Base-by-base conservation (phyloP, 1,140 invertebrate genomes). In the Babylonia areolata region DNA sequence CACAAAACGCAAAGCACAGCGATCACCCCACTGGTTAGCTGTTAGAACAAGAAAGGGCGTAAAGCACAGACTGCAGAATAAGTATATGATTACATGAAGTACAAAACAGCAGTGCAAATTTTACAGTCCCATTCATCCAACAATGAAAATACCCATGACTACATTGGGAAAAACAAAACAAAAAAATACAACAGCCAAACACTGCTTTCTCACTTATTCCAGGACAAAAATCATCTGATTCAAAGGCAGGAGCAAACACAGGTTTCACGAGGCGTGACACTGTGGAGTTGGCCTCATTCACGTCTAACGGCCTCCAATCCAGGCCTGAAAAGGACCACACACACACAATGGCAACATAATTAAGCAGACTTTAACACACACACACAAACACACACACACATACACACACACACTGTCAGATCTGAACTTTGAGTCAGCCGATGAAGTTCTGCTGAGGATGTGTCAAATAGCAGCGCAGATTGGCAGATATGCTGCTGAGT, bases 181-280 rank as follows among this genome's bases (percentile, higher is more conserved):
- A 40, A 73, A 73, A 81, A 42, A 20, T 17, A 80, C 78, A 80
- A 80, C 78, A 80, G n/a, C 42, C 37, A 79, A 33, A 46, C 42
- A 35, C 46, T 71, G 51, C 46, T 17, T 31, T 87, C 91, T 88
- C 92, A 93, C 92, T 92, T 91, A 93, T 92, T 85, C 91, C 91
- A 75, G 90, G 90, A 91, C 90, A 92, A 88, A 93, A 93, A 88
- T 90, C 90, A 89, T 92, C 89, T 37, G 90, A 90, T 78, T 90
- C 88, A 86, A 90, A 89, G 85, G 91, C 90, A 40, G 90, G 90
- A 35, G 88, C 88, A 80, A 92, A 90, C 86, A 93, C 90, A 33
- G 92, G 90, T 85, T 93, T 93, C 69, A 91, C 90, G 33, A 93
- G 90, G 69, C 88, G 83, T 37, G 92, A 92, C 78, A 89, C 89